phyloP scores from a whole-genome alignment of 2,113 vertebrate genomes.

The Verasper variegatus region DNA sequence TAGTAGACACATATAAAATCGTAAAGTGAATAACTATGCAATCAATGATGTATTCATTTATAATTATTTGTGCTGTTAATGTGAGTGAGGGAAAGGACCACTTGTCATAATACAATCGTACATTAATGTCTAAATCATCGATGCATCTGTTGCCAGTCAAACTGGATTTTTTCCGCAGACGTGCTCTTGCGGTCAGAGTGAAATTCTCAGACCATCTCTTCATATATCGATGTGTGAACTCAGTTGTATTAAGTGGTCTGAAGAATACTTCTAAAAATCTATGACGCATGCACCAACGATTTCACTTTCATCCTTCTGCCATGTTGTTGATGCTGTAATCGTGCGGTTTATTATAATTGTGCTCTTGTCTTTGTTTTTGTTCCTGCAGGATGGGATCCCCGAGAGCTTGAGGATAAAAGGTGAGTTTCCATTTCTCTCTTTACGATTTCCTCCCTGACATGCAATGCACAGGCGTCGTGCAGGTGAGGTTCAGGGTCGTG shows the following conservation, averaged over 20 bases:
- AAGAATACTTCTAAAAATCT: too few species aligned
- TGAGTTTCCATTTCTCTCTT: constrained; percentile 60
- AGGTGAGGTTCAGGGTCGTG: neutral
- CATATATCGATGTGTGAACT: too few species aligned
- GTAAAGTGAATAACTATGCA: too few species aligned
- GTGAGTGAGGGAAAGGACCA: too few species aligned
- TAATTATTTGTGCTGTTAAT: too few species aligned
- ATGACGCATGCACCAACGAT: neutral
- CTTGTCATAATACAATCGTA: too few species aligned
- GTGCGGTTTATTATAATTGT: constrained; percentile 31
- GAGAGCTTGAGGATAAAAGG: constrained; percentile 79
- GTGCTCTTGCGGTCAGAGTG: too few species aligned
- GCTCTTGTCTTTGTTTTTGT: constrained; percentile 29
- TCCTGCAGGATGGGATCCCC: constrained; percentile 78
- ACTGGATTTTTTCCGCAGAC: too few species aligned
- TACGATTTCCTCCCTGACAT: neutral
- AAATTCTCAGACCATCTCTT: neutral
- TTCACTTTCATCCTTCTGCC: constrained; percentile 1
- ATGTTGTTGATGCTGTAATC: neutral
- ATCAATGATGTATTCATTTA: too few species aligned
- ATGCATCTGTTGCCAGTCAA: too few species aligned
- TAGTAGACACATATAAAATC: too few species aligned
- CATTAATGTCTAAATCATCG: too few species aligned
- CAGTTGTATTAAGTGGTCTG: neutral
- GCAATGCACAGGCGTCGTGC: neutral